Evolutionary conservation across 2,888 invertebrate species (phyloP), one percentile per base, ranked within the genome.

Genomic region (Octonoba sinensis): DNA sequence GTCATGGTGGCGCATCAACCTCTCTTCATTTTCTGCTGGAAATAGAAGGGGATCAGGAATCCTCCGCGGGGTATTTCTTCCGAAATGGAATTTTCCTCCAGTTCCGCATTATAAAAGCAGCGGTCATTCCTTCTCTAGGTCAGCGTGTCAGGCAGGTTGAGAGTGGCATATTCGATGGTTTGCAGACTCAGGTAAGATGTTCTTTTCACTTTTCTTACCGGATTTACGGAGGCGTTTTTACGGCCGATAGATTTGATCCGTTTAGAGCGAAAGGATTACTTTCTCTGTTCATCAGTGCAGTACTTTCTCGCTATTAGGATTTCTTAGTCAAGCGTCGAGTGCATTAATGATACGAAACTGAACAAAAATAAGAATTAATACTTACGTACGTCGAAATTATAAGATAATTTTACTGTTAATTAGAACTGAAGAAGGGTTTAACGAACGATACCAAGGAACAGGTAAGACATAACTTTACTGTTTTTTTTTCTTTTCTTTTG

Each of bases 101-200:
- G 81, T 82, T 82, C 81, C 81, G 74, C 64, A 20, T 59, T 82
- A 82, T 82, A 82, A 64, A 82, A 71, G 65, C 27, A 57, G 11
- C 49, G 78, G 71, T 71, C 71, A 71, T 24, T 49, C 36, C 20
- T 0, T n/a, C 57, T 44, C 44, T 75, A 59, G 74, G 81, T 82
- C 65, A 82, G 64, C 67, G 66, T 79, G 79, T 79, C 79, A 79
- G 54, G 46, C 57, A 57, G 57, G 67, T 67, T 18, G 72, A 78
- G 66, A 36, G 78, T 67, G 57, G 51, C 44, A 46, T 64, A 56
- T 62, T 62, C 51, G 67, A 69, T 59, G 66, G 54, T 49, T 47
- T 22, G 27, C 22, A 75, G 59, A 20, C 59, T 20, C 20, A 69
- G 51, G 76, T 71, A 59, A 51, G 67, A 16, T 46, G 22, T 60